Evolutionary conservation across 1,140 invertebrate genomes (phyloP).

Genomic region (Riptortus pedestris): DNA sequence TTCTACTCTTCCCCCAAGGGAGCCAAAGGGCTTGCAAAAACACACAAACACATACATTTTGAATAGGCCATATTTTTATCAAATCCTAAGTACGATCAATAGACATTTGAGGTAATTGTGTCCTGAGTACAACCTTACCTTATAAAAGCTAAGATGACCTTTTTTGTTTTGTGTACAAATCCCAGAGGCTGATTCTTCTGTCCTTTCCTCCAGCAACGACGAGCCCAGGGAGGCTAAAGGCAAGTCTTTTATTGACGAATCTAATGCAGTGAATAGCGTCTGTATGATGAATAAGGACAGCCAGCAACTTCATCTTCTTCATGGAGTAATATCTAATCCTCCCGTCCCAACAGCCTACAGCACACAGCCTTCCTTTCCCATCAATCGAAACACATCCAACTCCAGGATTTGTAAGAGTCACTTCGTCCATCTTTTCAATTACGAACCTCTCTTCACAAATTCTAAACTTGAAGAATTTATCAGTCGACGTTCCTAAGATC

Average conservation of each 20-base stretch:
- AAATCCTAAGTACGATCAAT: too few relatives aligned
- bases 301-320: constrained; percentile 61
- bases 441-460: constrained; percentile 31
- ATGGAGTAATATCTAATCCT: constrained; percentile 64
- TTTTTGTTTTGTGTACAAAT: background rate
- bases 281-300: constrained; percentile 51
- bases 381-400: constrained; percentile 57
- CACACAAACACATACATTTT: too few relatives aligned
- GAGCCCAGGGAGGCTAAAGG: background rate
- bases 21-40: too few relatives aligned
- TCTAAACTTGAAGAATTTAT: constrained; percentile 42
- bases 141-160: too few relatives aligned
- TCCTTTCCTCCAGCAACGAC: background rate
- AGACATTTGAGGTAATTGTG: too few relatives aligned
- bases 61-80: too few relatives aligned
- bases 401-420: constrained; percentile 57
- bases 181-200: constrained; percentile 1
- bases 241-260: background rate
- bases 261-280: background rate
- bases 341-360: constrained; percentile 64
- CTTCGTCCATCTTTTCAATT: constrained; percentile 41
- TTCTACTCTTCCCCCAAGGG: too few relatives aligned
- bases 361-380: constrained; percentile 61
- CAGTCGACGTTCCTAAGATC: constrained; percentile 49
- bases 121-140: too few relatives aligned